Evolutionary conservation across 1,140 invertebrate species (phyloP), one percentile per base, ranked within the genome.

Genomic region (Cyclina sinensis): DNA sequence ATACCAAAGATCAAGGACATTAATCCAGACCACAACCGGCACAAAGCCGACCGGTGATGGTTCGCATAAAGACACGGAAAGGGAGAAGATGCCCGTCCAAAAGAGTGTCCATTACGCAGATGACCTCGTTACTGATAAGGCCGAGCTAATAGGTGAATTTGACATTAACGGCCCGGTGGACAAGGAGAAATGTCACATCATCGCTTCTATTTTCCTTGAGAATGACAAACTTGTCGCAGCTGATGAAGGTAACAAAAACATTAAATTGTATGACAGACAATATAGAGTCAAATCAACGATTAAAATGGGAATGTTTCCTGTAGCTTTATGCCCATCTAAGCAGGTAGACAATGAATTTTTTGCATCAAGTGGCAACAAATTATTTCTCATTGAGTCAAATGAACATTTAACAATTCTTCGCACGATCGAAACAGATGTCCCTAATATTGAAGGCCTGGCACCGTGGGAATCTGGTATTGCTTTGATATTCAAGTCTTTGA

Each of bases 401-500:
- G 30, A 59, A 46, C 16, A 11, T 14, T 30, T 86, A 21, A 37
- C n/a, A 78, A 5, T 79, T 12, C 21, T 46, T 5, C 48, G 68
- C 0, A 59, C 35, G 9, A 76, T 86, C 43, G 43, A 62, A 27
- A 79, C 84, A 21, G 39, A 79, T 51, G 43, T 68, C 4, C 57
- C 46, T 0, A 65, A 37, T 43, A 79, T 86, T 16, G 84, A 86
- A 79, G 84, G 84, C 0, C 30, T 86, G 18, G 54, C 84, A 18
- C 51, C 73, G 1, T 86, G 84, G 84, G 24, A 51, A 39, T 59
- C 24, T 35, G 84, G 84, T 14, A 43, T 86, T 1, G 84, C 84
- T 30, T 27, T 62, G 3, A 27, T 86, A 24, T 86, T 86, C 54
- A 59, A 65, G 54, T 76, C 70, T 57, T 14, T 48, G 14, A 86